Evolutionary conservation across 2,888 invertebrate species (phyloP).

Genomic region (Lobophora halterata): DNA sequence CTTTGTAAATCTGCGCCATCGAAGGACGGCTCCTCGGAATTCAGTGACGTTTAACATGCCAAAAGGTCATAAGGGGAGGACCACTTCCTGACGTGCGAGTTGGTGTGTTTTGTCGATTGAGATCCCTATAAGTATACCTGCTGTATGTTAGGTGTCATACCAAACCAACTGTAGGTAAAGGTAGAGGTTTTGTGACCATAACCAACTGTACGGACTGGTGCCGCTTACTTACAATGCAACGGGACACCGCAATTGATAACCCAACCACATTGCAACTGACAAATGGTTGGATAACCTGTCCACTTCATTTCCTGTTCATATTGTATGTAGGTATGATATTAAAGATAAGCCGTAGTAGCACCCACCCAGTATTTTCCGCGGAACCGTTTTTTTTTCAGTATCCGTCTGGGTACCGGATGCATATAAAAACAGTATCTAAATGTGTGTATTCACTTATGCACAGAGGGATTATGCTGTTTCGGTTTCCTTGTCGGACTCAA

Average conservation of each 20-base stretch:
- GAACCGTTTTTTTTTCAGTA: no score
- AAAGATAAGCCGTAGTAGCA: no score
- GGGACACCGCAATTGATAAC: conserved; percentile 51
- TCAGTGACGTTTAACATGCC: conserved; percentile 9
- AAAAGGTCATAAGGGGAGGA: conserved; percentile 45
- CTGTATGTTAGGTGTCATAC: conserved; percentile 16
- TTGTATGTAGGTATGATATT: conserved; percentile 8
- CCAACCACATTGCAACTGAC: conserved; percentile 42
- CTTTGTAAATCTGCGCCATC: conserved; percentile 1
- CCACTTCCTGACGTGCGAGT: conserved; percentile 49
- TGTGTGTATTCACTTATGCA: no score
- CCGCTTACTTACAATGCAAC: conserved; percentile 52
- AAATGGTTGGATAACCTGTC: no score
- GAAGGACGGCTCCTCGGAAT: conserved; percentile 6
- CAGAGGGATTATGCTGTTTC: no score
- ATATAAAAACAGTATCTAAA: no score
- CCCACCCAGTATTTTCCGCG: no score
- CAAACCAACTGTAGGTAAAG: not conserved
- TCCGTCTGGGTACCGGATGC: no score
- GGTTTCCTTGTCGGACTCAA: no score
- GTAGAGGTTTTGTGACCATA: conserved; percentile 30
- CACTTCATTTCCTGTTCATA: conserved; percentile 53
- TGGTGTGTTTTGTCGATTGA: conserved; percentile 42
- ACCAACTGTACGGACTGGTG: conserved; percentile 27
- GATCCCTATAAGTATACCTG: no score